phyloP scores from a whole-genome alignment of 2,113 vertebrate species.

The Capreolus pygargus region DNA sequence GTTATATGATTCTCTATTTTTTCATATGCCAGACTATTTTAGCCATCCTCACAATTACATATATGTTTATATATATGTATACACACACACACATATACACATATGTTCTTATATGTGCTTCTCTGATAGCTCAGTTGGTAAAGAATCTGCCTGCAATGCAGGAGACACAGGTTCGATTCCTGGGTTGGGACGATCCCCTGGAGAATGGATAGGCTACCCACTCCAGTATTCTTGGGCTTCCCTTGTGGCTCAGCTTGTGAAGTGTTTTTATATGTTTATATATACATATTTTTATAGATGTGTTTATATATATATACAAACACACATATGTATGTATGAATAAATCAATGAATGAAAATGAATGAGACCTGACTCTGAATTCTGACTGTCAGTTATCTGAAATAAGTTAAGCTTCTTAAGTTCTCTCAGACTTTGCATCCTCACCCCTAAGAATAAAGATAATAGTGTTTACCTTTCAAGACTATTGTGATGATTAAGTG shows the following conservation, averaged over 20 bases:
- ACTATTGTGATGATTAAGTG: background rate
- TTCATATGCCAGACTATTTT: slow-evolving; percentile 4
- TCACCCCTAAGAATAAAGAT: background rate
- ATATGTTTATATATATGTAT: background rate
- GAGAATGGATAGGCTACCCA: background rate
- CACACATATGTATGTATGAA: background rate
- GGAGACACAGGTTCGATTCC: background rate
- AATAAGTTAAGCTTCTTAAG: background rate
- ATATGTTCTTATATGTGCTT: background rate
- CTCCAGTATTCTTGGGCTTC: background rate
- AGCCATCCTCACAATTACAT: background rate
- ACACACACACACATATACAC: background rate
- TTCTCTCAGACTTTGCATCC: background rate
- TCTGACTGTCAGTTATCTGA: background rate
- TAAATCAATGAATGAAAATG: background rate
- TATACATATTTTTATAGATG: background rate
- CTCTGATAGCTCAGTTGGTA: background rate
- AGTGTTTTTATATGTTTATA: background rate
- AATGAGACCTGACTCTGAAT: background rate
- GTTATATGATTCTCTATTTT: background rate
- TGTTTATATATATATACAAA: background rate
- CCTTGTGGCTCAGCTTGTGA: background rate
- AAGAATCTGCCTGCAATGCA: background rate
- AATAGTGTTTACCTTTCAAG: background rate
- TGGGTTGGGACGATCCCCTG: background rate